Base-by-base conservation (phyloP, 2,797 vertebrate species). In the Manis crassicaudata region DNA sequence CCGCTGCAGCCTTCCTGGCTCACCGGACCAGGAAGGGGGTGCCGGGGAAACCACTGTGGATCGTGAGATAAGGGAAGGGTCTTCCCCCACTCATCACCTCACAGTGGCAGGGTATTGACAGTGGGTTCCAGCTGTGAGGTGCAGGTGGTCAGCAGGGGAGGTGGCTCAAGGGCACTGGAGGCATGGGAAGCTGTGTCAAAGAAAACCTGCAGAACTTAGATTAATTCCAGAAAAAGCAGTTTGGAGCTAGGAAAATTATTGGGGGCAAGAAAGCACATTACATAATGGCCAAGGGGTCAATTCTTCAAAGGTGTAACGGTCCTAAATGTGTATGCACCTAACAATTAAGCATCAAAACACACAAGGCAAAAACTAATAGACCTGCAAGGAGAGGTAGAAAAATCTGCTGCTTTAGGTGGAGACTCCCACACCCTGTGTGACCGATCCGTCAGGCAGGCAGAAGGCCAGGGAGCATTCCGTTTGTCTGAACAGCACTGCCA, bases 41-140 rank as follows among this genome's bases (percentile, higher is more conserved):
- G 7, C 29, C 23, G 43, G 13, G 2, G 56, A n/a, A 16, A 8
- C 1, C 17, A n/a, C 0, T 6, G 50, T 37, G 14, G 2, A 25
- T 50, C 17, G 5, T 5, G 18, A 10, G 32, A 7, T 6, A 23
- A 21, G 0, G 0, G 35, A n/a, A 0, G 1, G 13, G 14, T 16
- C 90, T 86, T 50, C 23, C n/a, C 12, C n/a, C 21, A 0, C n/a
- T 37, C 6, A 23, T 29, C 9, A 25, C 3, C 50, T 82, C 29
- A 23, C 6, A 25, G 20, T 3, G 3, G 12, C 46, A 68, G 40
- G 37, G 17, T 21, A 2, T 0, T 5, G 12, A 27, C 7, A 40
- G n/a, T 29, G 40, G 25, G 0, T 43, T 37, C 21, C 0, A 0
- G 32, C 52, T 46, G 11, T 46, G 46, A 46, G 46, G 46, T 46